Percentiles rank a stretch among this genome's conserved stretches.
Conservation (phyloP, 2,113 vertebrate genomes). For the Nasalis larvatus region DNA sequence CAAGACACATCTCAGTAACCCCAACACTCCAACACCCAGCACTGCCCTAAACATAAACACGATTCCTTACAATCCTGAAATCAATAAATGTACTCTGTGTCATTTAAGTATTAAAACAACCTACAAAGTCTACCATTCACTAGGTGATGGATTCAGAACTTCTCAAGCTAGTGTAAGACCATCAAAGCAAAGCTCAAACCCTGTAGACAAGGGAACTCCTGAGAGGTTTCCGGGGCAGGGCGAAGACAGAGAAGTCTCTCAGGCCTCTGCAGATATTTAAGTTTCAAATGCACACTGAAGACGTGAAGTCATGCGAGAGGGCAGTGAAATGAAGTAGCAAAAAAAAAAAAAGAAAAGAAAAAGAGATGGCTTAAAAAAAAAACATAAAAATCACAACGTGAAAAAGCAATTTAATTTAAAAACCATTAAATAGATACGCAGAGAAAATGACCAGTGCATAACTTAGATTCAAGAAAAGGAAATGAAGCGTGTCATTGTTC, state of each 20-base stretch:
- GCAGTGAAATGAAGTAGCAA: neutral
- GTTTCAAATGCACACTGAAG: neutral
- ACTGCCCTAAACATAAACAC: accelerated
- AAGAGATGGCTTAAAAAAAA: neutral
- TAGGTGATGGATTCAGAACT: constrained; percentile 23
- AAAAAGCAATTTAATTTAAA: constrained; percentile 74
- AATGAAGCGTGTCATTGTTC: constrained; percentile 35
- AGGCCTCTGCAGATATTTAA: neutral
- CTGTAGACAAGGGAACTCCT: neutral
- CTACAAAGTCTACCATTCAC: neutral
- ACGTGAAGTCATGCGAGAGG: neutral
- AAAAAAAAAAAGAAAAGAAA: neutral
- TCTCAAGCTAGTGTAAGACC: neutral
- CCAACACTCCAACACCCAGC: neutral
- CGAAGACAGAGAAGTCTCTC: too few relatives aligned
- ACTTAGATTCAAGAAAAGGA: constrained; percentile 59
- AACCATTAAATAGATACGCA: constrained; percentile 40
- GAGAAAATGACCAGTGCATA: constrained; percentile 56
- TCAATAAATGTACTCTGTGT: neutral
- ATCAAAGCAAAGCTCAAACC: neutral
- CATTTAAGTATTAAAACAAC: neutral
- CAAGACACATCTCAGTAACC: neutral
- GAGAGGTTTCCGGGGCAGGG: neutral
- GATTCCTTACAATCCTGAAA: neutral
- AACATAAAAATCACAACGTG: constrained; percentile 44